phyloP scores from a whole-genome alignment of 2,888 invertebrate species.

The Leucoptera coffeella region DNA sequence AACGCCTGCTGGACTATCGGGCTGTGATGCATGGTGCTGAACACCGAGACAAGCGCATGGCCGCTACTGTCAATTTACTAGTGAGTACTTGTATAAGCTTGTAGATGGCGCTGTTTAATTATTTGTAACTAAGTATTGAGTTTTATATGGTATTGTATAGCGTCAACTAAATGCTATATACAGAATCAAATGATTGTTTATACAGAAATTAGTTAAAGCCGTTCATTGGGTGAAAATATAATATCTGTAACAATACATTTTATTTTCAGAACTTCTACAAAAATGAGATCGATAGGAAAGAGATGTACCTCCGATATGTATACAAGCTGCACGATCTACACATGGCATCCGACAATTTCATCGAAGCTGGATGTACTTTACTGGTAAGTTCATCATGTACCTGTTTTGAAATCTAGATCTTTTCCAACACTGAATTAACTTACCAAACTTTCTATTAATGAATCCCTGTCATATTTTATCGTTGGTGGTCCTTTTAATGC shows the following conservation, averaged over 20 bases:
- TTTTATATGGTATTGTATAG: too few relatives aligned
- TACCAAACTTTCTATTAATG: not conserved
- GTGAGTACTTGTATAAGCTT: constrained; percentile 46
- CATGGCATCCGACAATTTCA: constrained; percentile 84
- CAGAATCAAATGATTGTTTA: too few relatives aligned
- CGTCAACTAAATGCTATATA: too few relatives aligned
- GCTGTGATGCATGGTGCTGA: constrained; percentile 96
- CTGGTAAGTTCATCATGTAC: constrained; percentile 56
- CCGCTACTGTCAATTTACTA: constrained; percentile 90
- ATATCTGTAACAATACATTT: too few relatives aligned
- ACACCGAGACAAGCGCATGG: constrained; percentile 92
- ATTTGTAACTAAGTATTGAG: too few relatives aligned
- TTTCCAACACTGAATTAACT: too few relatives aligned
- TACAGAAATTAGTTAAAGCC: too few relatives aligned
- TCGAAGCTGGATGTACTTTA: constrained; percentile 92
- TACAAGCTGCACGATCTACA: constrained; percentile 92
- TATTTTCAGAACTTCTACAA: constrained; percentile 88
- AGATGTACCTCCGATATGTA: constrained; percentile 92
- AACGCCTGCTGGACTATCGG: constrained; percentile 86
- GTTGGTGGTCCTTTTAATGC: not conserved
- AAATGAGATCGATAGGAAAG: constrained; percentile 89
- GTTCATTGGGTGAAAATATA: too few relatives aligned
- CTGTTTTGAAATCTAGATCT: too few relatives aligned
- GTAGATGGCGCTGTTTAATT: too few relatives aligned
- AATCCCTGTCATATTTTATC: not conserved